Base-by-base conservation (phyloP, 2,797 vertebrate genomes). In the Neomorphus geoffroyi region DNA sequence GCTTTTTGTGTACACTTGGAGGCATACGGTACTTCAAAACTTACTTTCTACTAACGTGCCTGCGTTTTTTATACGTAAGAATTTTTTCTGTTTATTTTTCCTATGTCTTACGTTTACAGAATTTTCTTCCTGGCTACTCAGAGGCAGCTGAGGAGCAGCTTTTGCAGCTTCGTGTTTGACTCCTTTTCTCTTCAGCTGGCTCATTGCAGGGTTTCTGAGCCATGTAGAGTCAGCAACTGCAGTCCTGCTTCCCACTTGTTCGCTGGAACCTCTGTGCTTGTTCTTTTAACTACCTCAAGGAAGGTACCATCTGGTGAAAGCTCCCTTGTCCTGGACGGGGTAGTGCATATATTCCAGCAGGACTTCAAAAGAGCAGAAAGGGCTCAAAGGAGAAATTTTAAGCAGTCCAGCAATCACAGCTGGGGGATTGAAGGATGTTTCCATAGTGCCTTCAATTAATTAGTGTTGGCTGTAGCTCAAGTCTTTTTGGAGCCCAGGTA, bases 381-480 rank as follows among this genome's bases (percentile, higher is more conserved):
- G 66, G 53, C 88, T 89, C 21, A 2, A 79, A 81, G 67, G 81
- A 85, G 61, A 71, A 53, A 74, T 80, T 85, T 9, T 79, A 88
- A 83, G 53, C 60, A 37, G 4, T 89, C 74, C 82, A 78, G 65
- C 70, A 66, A 35, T 56, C 88, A 77, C 88, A 93, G 90, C 90
- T 74, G 93, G 90, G 91, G 24, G 33, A 91, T 30, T 67, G 94
- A 96, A 95, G 70, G 64, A 70, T 75, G 37, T 90, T 96, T 95
- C 73, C 65, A 39, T 84, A 94, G 60, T 50, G 33, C 71, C 60
- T 69, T 87, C 87, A 75, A 51, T 92, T 97, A 96, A 91, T 92
- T 86, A 94, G 45, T 1, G 23, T 77, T 48, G 53, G 50, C 69
- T 28, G 28, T 75, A 53, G 67, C 77, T 93, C 43, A 92, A 82